These are phyloP conservation scores for Lepidonotus clava DNA, from an alignment of 2,888 invertebrate genomes.

Conservation along the genomic window DNA sequence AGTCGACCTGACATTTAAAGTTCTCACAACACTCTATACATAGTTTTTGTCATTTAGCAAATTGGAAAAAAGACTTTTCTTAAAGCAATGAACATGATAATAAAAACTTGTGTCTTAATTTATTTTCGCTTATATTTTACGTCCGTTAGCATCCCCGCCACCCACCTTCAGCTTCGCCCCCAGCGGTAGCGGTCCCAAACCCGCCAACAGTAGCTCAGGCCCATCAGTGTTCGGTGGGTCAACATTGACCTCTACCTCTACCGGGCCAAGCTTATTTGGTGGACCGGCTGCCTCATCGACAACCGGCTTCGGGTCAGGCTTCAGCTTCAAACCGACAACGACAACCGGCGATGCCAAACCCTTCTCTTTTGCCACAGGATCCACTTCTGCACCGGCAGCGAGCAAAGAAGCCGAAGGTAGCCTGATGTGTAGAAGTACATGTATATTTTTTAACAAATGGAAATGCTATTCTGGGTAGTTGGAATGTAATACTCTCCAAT, in stretches of 20 bases:
- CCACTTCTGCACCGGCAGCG: slow-evolving; percentile 45
- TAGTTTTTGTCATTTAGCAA: neutral
- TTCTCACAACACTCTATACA: too few relatives aligned
- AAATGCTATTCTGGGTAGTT: too few relatives aligned
- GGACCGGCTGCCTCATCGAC: neutral
- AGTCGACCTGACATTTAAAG: too few relatives aligned
- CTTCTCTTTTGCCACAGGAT: slow-evolving; percentile 46
- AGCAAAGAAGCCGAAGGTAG: neutral
- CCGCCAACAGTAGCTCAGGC: neutral
- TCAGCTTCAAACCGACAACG: slow-evolving; percentile 53
- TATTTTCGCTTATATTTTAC: neutral
- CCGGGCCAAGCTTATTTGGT: slow-evolving; percentile 8
- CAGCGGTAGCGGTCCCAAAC: neutral
- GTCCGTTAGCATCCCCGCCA: neutral
- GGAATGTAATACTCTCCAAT: neutral
- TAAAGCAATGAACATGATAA: neutral
- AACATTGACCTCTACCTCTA: too few relatives aligned
- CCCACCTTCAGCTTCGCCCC: neutral
- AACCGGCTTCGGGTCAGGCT: slow-evolving; percentile 42
- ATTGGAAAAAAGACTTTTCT: neutral
- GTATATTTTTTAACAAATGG: too few relatives aligned
- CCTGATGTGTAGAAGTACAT: too few relatives aligned
- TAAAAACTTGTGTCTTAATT: neutral
- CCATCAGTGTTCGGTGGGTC: too few relatives aligned
- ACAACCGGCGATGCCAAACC: slow-evolving; percentile 38